Evolutionary conservation across 2,888 invertebrate genomes (phyloP).

Genomic region (Bellardia pandia): DNA sequence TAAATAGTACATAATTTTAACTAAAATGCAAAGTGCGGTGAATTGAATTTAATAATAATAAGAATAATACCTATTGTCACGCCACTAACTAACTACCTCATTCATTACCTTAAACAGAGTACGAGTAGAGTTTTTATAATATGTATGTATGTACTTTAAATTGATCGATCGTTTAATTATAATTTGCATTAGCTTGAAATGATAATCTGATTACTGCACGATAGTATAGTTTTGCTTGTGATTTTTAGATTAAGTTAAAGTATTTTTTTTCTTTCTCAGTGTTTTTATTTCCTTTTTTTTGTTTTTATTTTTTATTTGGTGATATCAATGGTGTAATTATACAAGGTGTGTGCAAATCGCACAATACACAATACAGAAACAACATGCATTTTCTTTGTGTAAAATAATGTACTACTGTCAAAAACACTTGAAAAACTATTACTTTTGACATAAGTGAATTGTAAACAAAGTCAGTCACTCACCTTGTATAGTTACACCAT

Average conservation of each 20-base stretch:
- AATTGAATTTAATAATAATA: conserved; percentile 11
- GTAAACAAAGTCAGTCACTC: no score
- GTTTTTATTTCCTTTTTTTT: background rate
- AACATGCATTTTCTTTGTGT: no score
- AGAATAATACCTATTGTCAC: background rate
- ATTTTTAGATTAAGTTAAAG: background rate
- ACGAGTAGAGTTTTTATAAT: background rate
- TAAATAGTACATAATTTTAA: background rate
- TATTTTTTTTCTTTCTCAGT: background rate
- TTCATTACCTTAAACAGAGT: background rate
- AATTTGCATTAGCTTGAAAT: background rate
- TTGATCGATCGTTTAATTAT: conserved; percentile 22
- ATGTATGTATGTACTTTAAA: background rate
- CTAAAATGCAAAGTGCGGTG: background rate
- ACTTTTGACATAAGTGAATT: no score
- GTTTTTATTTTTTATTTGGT: background rate
- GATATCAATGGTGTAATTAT: conserved; percentile 22
- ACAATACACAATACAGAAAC: no score
- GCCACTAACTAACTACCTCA: background rate
- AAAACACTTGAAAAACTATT: no score
- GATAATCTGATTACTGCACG: background rate
- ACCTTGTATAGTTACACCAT: no score
- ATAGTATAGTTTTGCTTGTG: background rate
- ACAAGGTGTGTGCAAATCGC: no score
- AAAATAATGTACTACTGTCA: no score